Conservation (phyloP, 2,797 vertebrate genomes). For the Podarcis siculus region DNA sequence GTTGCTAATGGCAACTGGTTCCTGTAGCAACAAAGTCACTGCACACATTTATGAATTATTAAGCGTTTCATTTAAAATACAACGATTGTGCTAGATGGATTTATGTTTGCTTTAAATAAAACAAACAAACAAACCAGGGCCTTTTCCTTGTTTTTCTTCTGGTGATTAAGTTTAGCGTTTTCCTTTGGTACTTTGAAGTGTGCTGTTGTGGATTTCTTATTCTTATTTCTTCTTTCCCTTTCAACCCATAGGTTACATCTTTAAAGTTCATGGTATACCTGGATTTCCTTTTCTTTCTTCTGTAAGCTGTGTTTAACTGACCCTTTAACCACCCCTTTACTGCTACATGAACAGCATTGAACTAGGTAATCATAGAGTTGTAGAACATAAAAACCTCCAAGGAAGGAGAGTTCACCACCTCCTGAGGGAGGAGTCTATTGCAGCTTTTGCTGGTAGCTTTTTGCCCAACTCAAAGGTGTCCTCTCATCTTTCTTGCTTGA, state of each 20-base stretch:
- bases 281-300: background rate
- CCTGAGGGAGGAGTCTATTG: no score
- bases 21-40: background rate
- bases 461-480: no score
- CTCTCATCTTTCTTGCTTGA: no score
- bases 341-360: background rate
- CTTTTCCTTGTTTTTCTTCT: conserved; percentile 1
- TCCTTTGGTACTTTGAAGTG: background rate
- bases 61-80: conserved; percentile 45
- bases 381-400: no score
- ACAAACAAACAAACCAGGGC: background rate
- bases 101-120: conserved; percentile 6
- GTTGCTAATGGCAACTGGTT: background rate
- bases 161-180: background rate
- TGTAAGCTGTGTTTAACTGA: background rate
- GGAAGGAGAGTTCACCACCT: no score
- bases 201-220: background rate
- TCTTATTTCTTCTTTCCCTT: background rate
- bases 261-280: background rate
- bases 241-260: background rate
- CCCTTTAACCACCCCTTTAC: no score
- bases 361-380: background rate
- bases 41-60: conserved; percentile 41
- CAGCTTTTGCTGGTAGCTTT: no score
- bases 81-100: conserved; percentile 31